Percentiles rank a stretch among this genome's conserved stretches.
phyloP scores from a whole-genome alignment of 2,113 vertebrate species.

The Gnathonemus echidnorhynchus region DNA sequence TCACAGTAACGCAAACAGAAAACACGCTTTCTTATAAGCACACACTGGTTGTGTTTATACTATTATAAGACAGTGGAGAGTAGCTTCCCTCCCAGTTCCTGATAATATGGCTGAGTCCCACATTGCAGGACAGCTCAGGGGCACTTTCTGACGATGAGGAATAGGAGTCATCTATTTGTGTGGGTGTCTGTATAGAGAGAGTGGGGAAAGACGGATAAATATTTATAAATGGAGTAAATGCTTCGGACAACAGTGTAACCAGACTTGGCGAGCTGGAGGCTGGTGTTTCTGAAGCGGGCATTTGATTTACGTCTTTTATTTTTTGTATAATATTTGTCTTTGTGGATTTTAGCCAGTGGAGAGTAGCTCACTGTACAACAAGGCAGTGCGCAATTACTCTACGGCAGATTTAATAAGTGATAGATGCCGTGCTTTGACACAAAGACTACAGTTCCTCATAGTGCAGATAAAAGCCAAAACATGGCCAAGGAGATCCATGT shows the following conservation, averaged over 20 bases:
- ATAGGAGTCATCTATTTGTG: neutral
- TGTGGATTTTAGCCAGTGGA: neutral
- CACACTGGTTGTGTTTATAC: neutral
- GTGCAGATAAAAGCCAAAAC: neutral
- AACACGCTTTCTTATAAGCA: neutral
- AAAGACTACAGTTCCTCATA: neutral
- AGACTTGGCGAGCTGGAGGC: neutral
- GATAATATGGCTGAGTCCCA: neutral
- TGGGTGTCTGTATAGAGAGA: conserved; percentile 8
- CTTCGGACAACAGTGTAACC: neutral
- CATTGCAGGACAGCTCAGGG: neutral
- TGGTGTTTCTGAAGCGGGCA: neutral
- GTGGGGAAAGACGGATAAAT: conserved; percentile 3
- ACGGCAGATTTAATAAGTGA: neutral
- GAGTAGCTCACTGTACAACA: neutral
- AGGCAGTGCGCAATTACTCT: neutral
- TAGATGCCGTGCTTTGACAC: neutral
- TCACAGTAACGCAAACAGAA: neutral
- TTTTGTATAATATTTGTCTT: neutral
- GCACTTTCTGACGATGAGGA: neutral
- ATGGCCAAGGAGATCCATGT: neutral
- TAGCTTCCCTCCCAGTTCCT: neutral
- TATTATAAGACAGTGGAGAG: neutral
- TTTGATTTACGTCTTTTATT: neutral
- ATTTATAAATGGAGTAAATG: conserved; percentile 13